These are phyloP conservation scores for Taenaris catops DNA, from an alignment of 2,888 invertebrate genomes.

Conservation along the genomic window DNA sequence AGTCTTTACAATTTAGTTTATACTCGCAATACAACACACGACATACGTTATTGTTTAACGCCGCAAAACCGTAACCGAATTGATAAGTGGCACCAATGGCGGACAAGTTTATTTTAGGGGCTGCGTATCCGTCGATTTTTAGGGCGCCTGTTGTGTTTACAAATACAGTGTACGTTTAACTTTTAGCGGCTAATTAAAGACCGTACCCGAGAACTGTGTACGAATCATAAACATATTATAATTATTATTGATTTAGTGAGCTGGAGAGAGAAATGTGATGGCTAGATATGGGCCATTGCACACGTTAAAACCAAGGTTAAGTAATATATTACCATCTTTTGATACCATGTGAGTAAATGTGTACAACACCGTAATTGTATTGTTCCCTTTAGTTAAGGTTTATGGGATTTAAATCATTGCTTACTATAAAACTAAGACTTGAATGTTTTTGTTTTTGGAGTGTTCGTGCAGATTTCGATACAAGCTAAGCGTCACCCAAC, in stretches of 20 bases:
- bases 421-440: no score
- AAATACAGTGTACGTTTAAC: slow-evolving; percentile 5
- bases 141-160: slow-evolving; percentile 8
- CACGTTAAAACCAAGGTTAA: no score
- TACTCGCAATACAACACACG: neutral
- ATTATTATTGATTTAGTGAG: neutral
- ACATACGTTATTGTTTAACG: slow-evolving; percentile 6
- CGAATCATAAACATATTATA: neutral
- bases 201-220: neutral
- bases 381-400: no score
- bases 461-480: no score
- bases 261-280: neutral
- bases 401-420: no score
- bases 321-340: no score
- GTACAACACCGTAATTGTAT: no score
- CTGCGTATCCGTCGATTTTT: slow-evolving; percentile 8
- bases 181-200: slow-evolving; percentile 10
- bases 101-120: slow-evolving; percentile 11
- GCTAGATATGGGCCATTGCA: no score
- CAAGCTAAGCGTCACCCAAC: no score
- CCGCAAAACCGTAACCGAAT: slow-evolving; percentile 3
- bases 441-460: no score
- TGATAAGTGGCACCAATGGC: slow-evolving; percentile 9
- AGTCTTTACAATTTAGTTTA: no score
- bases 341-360: no score